Conservation (phyloP, 1,140 invertebrate species). For the Pachyrhynchus sulphureomaculatus region DNA sequence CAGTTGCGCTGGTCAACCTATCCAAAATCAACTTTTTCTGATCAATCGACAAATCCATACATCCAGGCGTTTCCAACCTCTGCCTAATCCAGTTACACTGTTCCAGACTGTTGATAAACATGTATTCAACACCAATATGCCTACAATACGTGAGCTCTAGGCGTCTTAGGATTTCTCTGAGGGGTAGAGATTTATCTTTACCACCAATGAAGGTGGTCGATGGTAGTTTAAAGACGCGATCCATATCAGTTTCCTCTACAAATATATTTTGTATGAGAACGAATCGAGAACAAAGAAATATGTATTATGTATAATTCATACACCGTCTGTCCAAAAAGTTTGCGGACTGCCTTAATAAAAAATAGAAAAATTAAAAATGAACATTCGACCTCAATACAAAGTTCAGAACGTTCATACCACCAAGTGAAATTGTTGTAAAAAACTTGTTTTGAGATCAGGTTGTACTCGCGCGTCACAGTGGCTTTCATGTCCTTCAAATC, state of each 20-base stretch:
- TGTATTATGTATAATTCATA: no score
- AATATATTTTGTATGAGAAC: no score
- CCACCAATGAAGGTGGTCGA: constrained; percentile 98
- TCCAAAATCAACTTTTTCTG: constrained; percentile 94
- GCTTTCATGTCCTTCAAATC: no score
- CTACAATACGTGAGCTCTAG: constrained; percentile 88
- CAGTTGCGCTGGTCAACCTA: constrained; percentile 89
- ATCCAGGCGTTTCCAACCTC: constrained; percentile 92
- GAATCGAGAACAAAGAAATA: constrained; percentile 10
- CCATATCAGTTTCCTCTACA: constrained; percentile 94
- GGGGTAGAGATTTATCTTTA: constrained; percentile 82
- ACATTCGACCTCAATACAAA: background rate
- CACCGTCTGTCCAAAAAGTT: no score
- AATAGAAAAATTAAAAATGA: no score
- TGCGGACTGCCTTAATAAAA: no score
- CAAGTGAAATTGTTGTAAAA: no score
- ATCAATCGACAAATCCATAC: constrained; percentile 84
- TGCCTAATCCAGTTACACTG: constrained; percentile 99
- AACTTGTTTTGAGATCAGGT: no score
- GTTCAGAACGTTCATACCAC: no score
- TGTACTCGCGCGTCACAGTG: no score
- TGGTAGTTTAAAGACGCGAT: constrained; percentile 93
- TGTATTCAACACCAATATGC: constrained; percentile 97
- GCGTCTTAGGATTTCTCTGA: constrained; percentile 91
- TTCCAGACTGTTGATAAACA: constrained; percentile 99